phyloP scores from a whole-genome alignment of 1,140 invertebrate genomes.

The Muscidifurax raptorellus region DNA sequence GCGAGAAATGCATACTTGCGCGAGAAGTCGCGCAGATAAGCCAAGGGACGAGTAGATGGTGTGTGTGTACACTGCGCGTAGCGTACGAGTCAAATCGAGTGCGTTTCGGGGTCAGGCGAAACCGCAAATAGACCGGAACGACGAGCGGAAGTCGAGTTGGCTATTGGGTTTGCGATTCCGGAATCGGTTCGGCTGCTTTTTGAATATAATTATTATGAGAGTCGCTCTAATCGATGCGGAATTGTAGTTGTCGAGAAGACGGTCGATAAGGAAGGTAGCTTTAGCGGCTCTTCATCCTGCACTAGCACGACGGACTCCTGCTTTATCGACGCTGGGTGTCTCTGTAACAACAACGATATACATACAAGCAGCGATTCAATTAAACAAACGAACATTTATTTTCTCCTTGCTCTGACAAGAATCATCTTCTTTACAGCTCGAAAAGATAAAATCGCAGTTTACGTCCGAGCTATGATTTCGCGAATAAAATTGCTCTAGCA shows the following conservation, averaged over 20 bases:
- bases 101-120: neutral
- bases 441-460: neutral
- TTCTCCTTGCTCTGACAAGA: no score
- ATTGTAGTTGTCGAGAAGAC: neutral
- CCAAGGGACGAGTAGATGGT: neutral
- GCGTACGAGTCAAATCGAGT: neutral
- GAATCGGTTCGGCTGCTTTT: neutral
- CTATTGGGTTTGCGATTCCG: neutral
- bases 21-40: constrained; percentile 23
- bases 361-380: no score
- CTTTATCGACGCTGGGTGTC: constrained; percentile 27
- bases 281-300: neutral
- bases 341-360: no score
- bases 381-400: no score
- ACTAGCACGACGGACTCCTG: neutral
- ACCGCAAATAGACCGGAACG: constrained; percentile 1
- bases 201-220: neutral
- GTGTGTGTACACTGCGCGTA: neutral
- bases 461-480: neutral
- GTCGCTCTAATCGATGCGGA: neutral
- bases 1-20: constrained; percentile 12
- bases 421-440: no score
- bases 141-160: neutral
- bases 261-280: constrained; percentile 33
- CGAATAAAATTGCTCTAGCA: no score